phyloP scores from a whole-genome alignment of 2,113 vertebrate genomes.

The Osmerus eperlanus region DNA sequence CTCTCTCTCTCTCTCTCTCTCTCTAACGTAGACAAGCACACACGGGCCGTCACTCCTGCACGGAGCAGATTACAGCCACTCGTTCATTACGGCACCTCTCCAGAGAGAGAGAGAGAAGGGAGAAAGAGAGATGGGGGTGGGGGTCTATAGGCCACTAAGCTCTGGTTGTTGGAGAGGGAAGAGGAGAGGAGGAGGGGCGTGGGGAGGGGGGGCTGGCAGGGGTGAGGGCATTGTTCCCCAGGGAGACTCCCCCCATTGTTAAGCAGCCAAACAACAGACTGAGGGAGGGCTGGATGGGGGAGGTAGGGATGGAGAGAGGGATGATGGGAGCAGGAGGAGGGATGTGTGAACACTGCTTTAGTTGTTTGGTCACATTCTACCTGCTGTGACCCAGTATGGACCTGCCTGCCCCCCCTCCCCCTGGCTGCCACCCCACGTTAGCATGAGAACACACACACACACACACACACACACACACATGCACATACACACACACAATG shows the following conservation, averaged over 20 bases:
- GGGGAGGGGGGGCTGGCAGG: slow-evolving; percentile 26
- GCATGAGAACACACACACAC: background rate
- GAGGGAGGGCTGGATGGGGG: slow-evolving; percentile 30
- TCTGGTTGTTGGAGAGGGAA: slow-evolving; percentile 15
- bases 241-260: slow-evolving; percentile 55
- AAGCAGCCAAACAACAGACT: slow-evolving; percentile 42
- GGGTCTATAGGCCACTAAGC: slow-evolving; percentile 18
- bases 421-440: background rate
- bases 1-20: background rate
- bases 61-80: slow-evolving; percentile 33
- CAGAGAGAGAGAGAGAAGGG: slow-evolving; percentile 8
- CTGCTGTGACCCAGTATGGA: slow-evolving; percentile 42
- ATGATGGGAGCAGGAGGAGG: slow-evolving; percentile 18
- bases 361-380: slow-evolving; percentile 54
- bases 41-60: background rate
- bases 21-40: slow-evolving; percentile 17
- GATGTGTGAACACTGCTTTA: slow-evolving; percentile 41
- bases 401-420: background rate
- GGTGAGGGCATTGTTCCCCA: slow-evolving; percentile 47
- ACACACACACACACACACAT: background rate
- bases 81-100: slow-evolving; percentile 15
- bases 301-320: background rate
- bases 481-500: background rate
- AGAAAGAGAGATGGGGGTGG: background rate
- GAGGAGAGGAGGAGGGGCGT: slow-evolving; percentile 26